Evolutionary conservation across 2,113 vertebrate species (phyloP), one percentile per base, ranked within the genome.

Genomic region (Hippopotamus amphibius): DNA sequence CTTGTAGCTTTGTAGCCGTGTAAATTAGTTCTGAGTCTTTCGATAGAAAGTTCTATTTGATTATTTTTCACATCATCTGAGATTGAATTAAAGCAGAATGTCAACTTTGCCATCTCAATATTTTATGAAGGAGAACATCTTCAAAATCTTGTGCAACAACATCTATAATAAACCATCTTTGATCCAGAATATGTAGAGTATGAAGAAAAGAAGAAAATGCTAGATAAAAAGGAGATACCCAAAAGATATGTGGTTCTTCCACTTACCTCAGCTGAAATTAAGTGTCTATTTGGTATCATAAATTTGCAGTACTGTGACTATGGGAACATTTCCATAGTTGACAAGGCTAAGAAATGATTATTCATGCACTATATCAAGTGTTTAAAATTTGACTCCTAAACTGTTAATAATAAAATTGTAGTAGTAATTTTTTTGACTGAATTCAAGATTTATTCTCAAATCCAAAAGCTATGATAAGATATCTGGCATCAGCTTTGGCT

Each of bases 81-180:
- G 66, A 63, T 6, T 59, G n/a, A 92, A 93, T 89, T 87, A 89
- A 71, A 90, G n/a, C 50, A 80, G 88, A 93, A 48, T 68, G 41
- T 30, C 48, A 43, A 72, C 48, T 90, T 96, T 30, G 5, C 30
- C n/a, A 74, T 96, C 37, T 95, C 72, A 93, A 90, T 93, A 90
- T 93, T 94, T 74, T 83, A 84, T 90, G 50, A 86, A 63, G 41
- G 80, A 86, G 92, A 88, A 84, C 17, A 28, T 77, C 21, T 86
- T 90, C 6, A 82, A 93, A 92, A 76, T 89, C 33, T 55, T 71
- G n/a, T 84, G 17, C 57, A 88, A 63, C 10, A 76, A 33, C 10
- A 87, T 84, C 48, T 88, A 59, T 79, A 96, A 93, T 65, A 93
- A 96, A 90, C 90, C 19, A 57, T 48, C 22, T 93, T 96, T 93